phyloP scores from a whole-genome alignment of 2,113 vertebrate genomes.

The Petrocephalus microphthalmus region DNA sequence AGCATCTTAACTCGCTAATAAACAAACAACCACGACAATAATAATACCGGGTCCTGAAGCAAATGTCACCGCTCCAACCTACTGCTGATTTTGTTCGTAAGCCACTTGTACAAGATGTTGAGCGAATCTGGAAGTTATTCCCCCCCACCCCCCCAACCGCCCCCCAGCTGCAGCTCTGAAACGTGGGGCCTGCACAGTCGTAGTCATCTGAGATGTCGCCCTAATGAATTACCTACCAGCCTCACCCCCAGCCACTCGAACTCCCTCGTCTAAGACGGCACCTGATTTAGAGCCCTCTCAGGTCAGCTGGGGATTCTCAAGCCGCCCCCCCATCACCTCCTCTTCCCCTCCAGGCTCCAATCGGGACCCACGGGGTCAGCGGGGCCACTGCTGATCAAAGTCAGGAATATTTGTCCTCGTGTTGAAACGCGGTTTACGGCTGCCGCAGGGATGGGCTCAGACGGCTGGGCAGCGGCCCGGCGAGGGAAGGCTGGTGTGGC shows the following conservation, averaged over 20 bases:
- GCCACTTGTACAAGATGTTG: neutral
- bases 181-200: constrained; percentile 45
- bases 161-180: constrained; percentile 32
- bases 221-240: constrained; percentile 39
- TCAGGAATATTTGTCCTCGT: constrained; percentile 62
- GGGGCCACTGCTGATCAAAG: constrained; percentile 56
- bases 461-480: constrained; percentile 41
- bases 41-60: neutral
- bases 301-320: constrained; percentile 60
- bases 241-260: constrained; percentile 46
- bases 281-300: constrained; percentile 47
- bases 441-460: constrained; percentile 48
- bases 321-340: constrained; percentile 13
- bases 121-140: constrained; percentile 15
- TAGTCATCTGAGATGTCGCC: constrained; percentile 29
- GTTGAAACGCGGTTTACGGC: constrained; percentile 41
- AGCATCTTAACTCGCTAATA: neutral
- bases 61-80: neutral
- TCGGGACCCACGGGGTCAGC: constrained; percentile 52
- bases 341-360: constrained; percentile 27
- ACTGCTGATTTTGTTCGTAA: neutral
- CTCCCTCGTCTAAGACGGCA: constrained; percentile 28
- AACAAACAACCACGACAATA: neutral
- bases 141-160: neutral
- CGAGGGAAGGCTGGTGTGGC: too few relatives aligned